Evolutionary conservation across 1,140 invertebrate species (phyloP).

Genomic region (Aphelenchoides avenae): DNA sequence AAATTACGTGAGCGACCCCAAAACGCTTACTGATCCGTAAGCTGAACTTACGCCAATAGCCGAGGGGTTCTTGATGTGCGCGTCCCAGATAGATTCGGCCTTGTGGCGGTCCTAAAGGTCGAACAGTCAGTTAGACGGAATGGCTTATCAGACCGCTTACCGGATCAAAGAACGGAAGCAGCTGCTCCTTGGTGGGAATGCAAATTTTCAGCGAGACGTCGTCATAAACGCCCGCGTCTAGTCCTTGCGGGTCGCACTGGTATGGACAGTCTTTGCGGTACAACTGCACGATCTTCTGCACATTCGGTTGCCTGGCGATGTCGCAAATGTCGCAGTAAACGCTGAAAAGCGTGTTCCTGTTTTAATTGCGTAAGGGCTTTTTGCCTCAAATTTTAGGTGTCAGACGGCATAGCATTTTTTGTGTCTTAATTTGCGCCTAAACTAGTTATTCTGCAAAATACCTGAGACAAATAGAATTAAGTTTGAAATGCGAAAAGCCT

Average conservation of each 20-base stretch:
- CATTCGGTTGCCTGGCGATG: constrained; percentile 40
- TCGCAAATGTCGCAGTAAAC: constrained; percentile 52
- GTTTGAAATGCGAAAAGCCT: constrained; percentile 3
- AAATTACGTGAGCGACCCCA: background rate
- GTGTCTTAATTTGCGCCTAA: too few species aligned
- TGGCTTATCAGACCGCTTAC: too few species aligned
- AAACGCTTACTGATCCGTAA: too few species aligned
- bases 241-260: constrained; percentile 41
- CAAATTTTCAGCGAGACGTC: constrained; percentile 47
- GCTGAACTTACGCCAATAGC: too few species aligned
- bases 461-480: constrained; percentile 15
- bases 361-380: too few species aligned
- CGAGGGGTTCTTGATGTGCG: too few species aligned
- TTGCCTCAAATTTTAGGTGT: too few species aligned
- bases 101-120: too few species aligned
- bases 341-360: constrained; percentile 30
- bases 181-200: constrained; percentile 50
- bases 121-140: too few species aligned
- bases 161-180: constrained; percentile 50
- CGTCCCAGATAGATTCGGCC: too few species aligned
- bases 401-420: too few species aligned
- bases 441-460: too few species aligned
- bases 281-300: constrained; percentile 52
- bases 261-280: constrained; percentile 48
- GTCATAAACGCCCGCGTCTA: constrained; percentile 39